Conservation (phyloP, 64 coral and sea anemone species). For the Acropora tenuis region DNA sequence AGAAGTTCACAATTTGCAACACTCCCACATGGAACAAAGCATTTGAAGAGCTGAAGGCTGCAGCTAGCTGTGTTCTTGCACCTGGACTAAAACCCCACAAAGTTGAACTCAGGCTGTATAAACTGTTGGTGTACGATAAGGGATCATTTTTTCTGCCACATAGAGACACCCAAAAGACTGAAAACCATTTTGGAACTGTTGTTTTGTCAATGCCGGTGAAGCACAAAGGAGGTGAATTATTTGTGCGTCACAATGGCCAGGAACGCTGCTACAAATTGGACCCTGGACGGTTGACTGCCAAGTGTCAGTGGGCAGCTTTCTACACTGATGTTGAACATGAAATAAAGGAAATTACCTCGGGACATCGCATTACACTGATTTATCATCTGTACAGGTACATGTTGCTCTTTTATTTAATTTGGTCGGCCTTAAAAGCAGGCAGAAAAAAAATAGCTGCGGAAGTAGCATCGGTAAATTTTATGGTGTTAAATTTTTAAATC, state of each 20-base stretch:
- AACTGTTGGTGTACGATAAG: slow-evolving; percentile 55
- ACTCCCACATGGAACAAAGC: slow-evolving; percentile 32
- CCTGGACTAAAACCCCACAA: slow-evolving; percentile 33
- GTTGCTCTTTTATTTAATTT: background rate
- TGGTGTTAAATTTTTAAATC: background rate
- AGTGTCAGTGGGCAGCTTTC: slow-evolving; percentile 54
- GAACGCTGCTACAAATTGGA: slow-evolving; percentile 42
- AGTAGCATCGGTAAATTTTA: background rate
- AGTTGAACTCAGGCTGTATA: slow-evolving; percentile 42
- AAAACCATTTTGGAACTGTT: slow-evolving; percentile 56
- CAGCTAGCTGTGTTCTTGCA: slow-evolving; percentile 27
- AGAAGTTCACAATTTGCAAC: slow-evolving; percentile 39
- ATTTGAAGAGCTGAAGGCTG: slow-evolving; percentile 42
- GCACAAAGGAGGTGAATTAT: slow-evolving; percentile 35
- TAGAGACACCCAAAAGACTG: slow-evolving; percentile 51
- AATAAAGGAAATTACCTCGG: slow-evolving; percentile 50
- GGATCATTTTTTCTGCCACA: slow-evolving; percentile 52
- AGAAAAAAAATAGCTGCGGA: slow-evolving; percentile 7
- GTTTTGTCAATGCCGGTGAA: slow-evolving; percentile 52
- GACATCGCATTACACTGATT: slow-evolving; percentile 49
- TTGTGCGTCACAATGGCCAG: slow-evolving; percentile 47
- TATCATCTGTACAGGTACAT: slow-evolving; percentile 53
- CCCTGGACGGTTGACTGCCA: slow-evolving; percentile 26
- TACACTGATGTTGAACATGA: slow-evolving; percentile 60
- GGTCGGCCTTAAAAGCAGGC: slow-evolving; percentile 1